These are phyloP conservation scores for Xiphophorus birchmanni DNA, from an alignment of 2,797 vertebrate genomes.

Conservation along the genomic window DNA sequence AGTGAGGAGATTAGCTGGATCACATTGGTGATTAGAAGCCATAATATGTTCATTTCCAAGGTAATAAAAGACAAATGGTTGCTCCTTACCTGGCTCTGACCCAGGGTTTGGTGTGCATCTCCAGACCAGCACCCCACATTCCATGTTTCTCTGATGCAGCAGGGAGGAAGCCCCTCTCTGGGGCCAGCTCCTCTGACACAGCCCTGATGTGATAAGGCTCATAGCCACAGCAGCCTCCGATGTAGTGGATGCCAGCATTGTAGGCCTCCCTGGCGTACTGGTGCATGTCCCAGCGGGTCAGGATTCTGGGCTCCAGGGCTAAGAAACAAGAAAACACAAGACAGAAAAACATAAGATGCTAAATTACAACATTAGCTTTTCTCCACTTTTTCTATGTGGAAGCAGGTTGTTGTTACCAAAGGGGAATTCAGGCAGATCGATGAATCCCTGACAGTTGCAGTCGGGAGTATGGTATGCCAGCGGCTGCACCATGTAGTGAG, in stretches of 20 bases:
- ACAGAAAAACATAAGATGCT: constrained; percentile 6
- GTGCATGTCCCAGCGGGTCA: constrained; percentile 92
- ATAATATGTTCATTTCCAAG: background rate
- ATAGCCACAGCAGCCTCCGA: constrained; percentile 94
- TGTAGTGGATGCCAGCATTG: constrained; percentile 85
- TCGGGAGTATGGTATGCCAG: constrained; percentile 82
- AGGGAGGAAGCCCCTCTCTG: constrained; percentile 85
- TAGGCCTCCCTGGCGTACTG: constrained; percentile 91
- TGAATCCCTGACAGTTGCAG: constrained; percentile 94
- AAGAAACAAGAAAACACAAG: constrained; percentile 45
- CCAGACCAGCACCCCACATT: constrained; percentile 86
- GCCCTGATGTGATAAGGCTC: constrained; percentile 93
- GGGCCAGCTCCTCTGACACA: constrained; percentile 87
- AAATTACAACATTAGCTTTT: accelerated
- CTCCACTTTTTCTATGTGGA: constrained; percentile 65
- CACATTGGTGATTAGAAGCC: background rate
- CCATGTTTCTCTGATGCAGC: constrained; percentile 90
- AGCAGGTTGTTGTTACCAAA: constrained; percentile 70
- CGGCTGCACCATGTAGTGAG: constrained; percentile 92
- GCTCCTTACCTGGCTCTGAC: constrained; percentile 86
- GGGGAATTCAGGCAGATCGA: constrained; percentile 95
- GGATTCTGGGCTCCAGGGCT: constrained; percentile 90
- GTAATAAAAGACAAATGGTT: background rate
- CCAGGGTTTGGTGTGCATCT: constrained; percentile 96
- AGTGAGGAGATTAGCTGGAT: background rate